A percentile compares a stretch with the other conserved stretches of the same genome.
phyloP scores from a whole-genome alignment of 2,113 vertebrate species.

The Brachyhypopomus occidentalis region DNA sequence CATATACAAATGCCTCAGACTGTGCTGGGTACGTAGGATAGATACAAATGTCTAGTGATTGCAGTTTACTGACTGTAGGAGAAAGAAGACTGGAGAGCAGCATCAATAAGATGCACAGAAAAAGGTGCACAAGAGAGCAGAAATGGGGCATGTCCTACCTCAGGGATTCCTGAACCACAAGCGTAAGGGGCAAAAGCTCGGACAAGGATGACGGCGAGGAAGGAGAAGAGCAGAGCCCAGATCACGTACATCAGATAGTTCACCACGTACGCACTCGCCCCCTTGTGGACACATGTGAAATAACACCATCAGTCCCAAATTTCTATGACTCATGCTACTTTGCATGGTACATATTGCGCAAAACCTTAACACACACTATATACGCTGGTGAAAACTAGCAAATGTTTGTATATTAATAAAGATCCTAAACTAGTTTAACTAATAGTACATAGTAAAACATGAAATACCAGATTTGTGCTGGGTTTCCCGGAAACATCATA shows the following conservation, averaged over 20 bases:
- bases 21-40: too few species aligned
- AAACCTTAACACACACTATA: neutral
- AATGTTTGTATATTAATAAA: too few species aligned
- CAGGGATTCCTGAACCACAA: conserved; percentile 95
- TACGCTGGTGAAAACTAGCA: too few species aligned
- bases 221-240: conserved; percentile 92
- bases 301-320: neutral
- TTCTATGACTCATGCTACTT: neutral
- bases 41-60: too few species aligned
- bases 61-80: too few species aligned
- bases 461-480: too few species aligned
- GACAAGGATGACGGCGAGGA: conserved; percentile 88
- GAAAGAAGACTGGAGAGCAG: too few species aligned
- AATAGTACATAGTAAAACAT: too few species aligned
- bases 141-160: conserved; percentile 76
- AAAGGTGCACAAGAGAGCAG: neutral
- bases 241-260: conserved; percentile 90
- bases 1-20: neutral
- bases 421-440: too few species aligned
- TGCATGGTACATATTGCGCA: neutral
- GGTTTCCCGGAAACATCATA: too few species aligned
- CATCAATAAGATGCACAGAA: neutral
- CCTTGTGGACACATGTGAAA: conserved; percentile 71
- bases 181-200: conserved; percentile 92
- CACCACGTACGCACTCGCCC: conserved; percentile 83